phyloP scores from a whole-genome alignment of 2,797 vertebrate genomes.

The Mus caroli region DNA sequence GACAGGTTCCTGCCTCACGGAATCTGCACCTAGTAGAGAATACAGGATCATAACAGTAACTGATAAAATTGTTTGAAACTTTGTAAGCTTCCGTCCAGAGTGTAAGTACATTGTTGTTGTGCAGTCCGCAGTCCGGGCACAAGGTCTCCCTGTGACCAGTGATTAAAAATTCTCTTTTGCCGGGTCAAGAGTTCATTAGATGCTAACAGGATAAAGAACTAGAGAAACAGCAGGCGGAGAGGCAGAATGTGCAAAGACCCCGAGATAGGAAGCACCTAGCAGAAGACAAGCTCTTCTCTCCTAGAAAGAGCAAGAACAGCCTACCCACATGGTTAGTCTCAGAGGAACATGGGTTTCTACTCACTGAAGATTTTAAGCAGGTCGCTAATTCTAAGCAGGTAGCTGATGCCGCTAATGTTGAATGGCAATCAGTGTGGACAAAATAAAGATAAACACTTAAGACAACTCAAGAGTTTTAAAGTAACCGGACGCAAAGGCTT shows the following conservation, averaged over 20 bases:
- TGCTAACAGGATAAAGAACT: neutral
- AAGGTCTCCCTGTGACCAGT: neutral
- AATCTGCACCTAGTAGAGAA: neutral
- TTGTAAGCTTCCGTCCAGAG: neutral
- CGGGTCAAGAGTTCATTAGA: neutral
- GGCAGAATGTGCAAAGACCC: neutral
- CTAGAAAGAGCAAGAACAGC: neutral
- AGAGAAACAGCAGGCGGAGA: neutral
- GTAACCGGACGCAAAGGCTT: neutral
- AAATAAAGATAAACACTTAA: constrained; percentile 13
- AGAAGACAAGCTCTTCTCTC: neutral
- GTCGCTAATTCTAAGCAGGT: neutral
- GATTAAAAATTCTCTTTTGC: neutral
- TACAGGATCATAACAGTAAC: neutral
- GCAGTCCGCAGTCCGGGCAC: neutral
- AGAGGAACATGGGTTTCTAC: neutral
- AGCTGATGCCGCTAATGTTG: neutral
- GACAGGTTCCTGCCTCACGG: neutral
- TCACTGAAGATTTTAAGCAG: neutral
- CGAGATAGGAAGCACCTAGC: neutral
- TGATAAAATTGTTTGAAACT: constrained; percentile 18
- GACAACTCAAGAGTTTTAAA: neutral
- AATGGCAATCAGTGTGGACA: neutral
- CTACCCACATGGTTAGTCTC: fast-evolving
- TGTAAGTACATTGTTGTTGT: neutral